These are phyloP conservation scores for Lytechinus variegatus DNA, from an alignment of 35 echinoderm and acorn worm species.

Conservation along the genomic window DNA sequence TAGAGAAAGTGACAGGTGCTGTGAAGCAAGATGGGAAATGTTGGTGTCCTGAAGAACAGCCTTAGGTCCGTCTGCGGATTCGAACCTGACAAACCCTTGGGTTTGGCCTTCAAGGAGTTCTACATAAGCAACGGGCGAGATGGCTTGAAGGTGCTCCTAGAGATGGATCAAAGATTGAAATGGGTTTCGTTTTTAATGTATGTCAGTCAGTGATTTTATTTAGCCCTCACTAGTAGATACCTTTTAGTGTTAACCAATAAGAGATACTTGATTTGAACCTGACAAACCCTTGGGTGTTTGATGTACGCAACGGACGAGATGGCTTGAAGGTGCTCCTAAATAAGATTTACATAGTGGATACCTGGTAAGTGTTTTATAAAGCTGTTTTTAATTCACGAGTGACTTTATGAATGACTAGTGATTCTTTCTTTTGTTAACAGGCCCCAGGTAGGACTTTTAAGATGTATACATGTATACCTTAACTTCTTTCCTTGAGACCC, in stretches of 20 bases:
- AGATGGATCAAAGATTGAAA: not conserved
- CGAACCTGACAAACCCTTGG: slow-evolving; percentile 70
- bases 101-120: slow-evolving; percentile 77
- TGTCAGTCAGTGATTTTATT: not conserved
- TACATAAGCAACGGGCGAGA: slow-evolving; percentile 80
- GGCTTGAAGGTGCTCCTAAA: no score
- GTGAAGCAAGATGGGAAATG: not conserved
- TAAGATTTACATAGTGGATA: no score
- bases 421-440: no score
- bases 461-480: slow-evolving; percentile 51
- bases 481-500: slow-evolving; percentile 73
- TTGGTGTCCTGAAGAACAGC: slow-evolving; percentile 51
- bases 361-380: no score
- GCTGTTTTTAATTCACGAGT: no score
- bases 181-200: not conserved
- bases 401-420: no score
- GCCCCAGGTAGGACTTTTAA: no score
- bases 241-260: no score
- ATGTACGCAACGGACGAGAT: no score
- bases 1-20: slow-evolving; percentile 42
- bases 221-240: no score
- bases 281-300: no score
- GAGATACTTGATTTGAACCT: no score
- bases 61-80: slow-evolving; percentile 71
- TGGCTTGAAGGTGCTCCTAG: slow-evolving; percentile 69